Base-by-base conservation (phyloP, 2,797 vertebrate species). In the Urocyon cinereoargenteus region DNA sequence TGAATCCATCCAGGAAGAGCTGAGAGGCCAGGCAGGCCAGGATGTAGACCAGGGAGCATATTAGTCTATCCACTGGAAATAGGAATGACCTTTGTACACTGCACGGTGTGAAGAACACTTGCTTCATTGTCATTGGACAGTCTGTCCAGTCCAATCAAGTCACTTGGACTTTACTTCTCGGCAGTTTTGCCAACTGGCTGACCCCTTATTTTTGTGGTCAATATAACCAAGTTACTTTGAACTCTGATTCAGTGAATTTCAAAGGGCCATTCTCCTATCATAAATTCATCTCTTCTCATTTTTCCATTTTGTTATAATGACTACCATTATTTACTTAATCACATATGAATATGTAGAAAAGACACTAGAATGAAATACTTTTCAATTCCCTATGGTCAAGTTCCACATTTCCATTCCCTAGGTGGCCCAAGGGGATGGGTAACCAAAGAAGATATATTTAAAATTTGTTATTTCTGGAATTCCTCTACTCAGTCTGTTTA, bases 381-480 rank as follows among this genome's bases (percentile, higher is more conserved):
- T 90, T 73, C 36, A 36, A 91, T 79, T 92, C 94, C 53, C 83
- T 64, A 36, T 34, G 83, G 83, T 86, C 72, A 81, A 91, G 92
- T 70, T 93, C 53, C 81, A 91, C 55, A 83, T 97, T 96, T 85
- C 72, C 55, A 57, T 95, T 96, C 61, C 78, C 62, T 94, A 82
- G 83, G 91, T 96, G 81, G 87, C 90, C 64, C 64, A 75, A 93
- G 64, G 86, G 59, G 64, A 96, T 96, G 82, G 88, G 86, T 91
- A 96, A 95, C 92, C 94, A 89, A 96, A 94, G 31, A 94, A 96
- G 85, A 87, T 89, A 92, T 87, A 97, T 93, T 98, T 97, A 97
- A 97, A 93, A 94, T 87, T 97, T 90, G 95, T 95, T 97, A 96
- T 96, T 97, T 97, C 85, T 97, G 97, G 82, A 92, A 94, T 97